phyloP scores from a whole-genome alignment of 2,888 invertebrate species.

The Eustalomyia histrio region DNA sequence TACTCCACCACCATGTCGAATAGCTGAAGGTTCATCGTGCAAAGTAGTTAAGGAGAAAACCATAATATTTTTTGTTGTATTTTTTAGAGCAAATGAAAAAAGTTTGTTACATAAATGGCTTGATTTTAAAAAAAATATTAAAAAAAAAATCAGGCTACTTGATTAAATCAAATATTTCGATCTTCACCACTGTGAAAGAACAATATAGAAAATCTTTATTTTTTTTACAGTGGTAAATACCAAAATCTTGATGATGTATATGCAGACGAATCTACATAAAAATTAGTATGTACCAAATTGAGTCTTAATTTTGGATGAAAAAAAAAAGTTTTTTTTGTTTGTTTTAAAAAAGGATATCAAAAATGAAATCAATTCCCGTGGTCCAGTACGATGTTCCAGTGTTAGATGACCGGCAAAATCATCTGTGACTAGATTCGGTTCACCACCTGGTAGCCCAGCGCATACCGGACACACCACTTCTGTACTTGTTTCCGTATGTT shows the following conservation, averaged over 20 bases:
- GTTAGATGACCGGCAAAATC: constrained; percentile 98
- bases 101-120: no score
- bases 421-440: constrained; percentile 98
- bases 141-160: no score
- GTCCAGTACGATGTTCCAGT: constrained; percentile 93
- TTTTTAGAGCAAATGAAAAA: no score
- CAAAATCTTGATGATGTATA: no score
- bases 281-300: no score
- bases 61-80: constrained; percentile 11
- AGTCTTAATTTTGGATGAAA: neutral
- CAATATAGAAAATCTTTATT: no score
- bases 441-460: constrained; percentile 97
- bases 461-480: constrained; percentile 99
- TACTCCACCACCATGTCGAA: constrained; percentile 85
- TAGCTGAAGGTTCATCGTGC: constrained; percentile 92
- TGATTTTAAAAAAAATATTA: no score
- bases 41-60: constrained; percentile 81
- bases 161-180: no score
- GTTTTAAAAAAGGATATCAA: constrained; percentile 85
- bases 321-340: constrained; percentile 26
- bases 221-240: no score
- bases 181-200: no score
- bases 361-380: constrained; percentile 95
- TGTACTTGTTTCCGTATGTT: constrained; percentile 93
- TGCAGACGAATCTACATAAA: no score